phyloP scores from a whole-genome alignment of 2,888 invertebrate genomes.

The Cheilosia pagana region DNA sequence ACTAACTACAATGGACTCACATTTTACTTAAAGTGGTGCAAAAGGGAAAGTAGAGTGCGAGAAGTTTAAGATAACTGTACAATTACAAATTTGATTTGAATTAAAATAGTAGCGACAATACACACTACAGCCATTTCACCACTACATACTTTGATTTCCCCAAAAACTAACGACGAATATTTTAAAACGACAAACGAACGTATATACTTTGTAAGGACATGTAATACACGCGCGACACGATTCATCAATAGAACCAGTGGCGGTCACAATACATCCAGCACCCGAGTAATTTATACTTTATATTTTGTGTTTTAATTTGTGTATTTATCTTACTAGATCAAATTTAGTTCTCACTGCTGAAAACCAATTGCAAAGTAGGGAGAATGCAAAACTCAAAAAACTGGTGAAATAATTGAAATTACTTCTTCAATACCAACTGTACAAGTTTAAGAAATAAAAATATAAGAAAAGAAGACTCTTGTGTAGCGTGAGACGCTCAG shows the following conservation, averaged over 20 bases:
- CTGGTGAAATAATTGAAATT: slow-evolving; percentile 38
- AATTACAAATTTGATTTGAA: slow-evolving; percentile 27
- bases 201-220: slow-evolving; percentile 39
- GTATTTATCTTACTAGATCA: slow-evolving; percentile 23
- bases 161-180: slow-evolving; percentile 48
- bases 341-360: slow-evolving; percentile 24
- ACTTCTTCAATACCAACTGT: slow-evolving; percentile 42
- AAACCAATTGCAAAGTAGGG: slow-evolving; percentile 26
- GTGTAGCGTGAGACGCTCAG: slow-evolving; percentile 42
- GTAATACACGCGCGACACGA: slow-evolving; percentile 25
- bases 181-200: slow-evolving; percentile 18
- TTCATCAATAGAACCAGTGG: slow-evolving; percentile 16
- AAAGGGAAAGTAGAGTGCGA: slow-evolving; percentile 19
- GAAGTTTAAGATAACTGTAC: slow-evolving; percentile 18
- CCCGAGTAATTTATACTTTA: slow-evolving; percentile 50
- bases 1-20: slow-evolving; percentile 33
- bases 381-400: slow-evolving; percentile 28
- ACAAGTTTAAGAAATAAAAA: slow-evolving; percentile 20
- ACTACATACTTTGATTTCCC: slow-evolving; percentile 28
- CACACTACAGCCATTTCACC: slow-evolving; percentile 68
- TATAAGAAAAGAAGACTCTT: slow-evolving; percentile 4
- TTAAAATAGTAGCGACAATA: slow-evolving; percentile 56
- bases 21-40: slow-evolving; percentile 23
- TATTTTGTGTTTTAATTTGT: slow-evolving; percentile 67
- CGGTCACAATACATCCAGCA: slow-evolving; percentile 59